phyloP scores from a whole-genome alignment of 2,113 vertebrate genomes.

The Tylochromis polylepis region DNA sequence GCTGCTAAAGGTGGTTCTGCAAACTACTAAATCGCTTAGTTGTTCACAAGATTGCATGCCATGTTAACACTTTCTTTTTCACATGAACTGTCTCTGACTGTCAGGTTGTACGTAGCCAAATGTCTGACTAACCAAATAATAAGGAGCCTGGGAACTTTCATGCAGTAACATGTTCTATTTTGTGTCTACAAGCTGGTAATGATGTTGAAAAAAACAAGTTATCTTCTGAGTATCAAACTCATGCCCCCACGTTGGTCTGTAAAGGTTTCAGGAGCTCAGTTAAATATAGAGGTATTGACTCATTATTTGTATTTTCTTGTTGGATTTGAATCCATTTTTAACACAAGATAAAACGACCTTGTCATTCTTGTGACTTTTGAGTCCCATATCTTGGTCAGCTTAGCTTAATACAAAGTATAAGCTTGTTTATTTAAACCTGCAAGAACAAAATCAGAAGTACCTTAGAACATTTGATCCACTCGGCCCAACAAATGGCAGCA shows the following conservation, averaged over 20 bases:
- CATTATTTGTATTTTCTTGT: background rate
- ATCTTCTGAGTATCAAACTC: too few relatives aligned
- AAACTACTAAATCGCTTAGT: background rate
- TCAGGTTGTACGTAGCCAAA: background rate
- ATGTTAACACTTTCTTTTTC: background rate
- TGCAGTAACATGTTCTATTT: too few relatives aligned
- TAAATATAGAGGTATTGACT: background rate
- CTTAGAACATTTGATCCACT: background rate
- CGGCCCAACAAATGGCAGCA: background rate
- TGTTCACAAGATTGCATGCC: background rate
- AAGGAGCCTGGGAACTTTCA: background rate
- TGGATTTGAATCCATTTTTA: background rate
- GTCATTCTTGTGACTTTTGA: background rate
- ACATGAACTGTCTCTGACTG: background rate
- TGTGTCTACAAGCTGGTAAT: background rate
- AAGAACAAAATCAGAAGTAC: fast-evolving
- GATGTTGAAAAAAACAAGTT: background rate
- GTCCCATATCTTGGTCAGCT: background rate
- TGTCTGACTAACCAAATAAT: background rate
- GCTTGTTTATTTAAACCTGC: background rate
- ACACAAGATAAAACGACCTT: fast-evolving
- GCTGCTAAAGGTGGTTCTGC: background rate
- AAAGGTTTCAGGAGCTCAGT: background rate
- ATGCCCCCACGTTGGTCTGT: fast-evolving
- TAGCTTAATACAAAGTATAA: background rate